Conservation (phyloP, 2,888 invertebrate genomes). For the Microplitis manilae region DNA sequence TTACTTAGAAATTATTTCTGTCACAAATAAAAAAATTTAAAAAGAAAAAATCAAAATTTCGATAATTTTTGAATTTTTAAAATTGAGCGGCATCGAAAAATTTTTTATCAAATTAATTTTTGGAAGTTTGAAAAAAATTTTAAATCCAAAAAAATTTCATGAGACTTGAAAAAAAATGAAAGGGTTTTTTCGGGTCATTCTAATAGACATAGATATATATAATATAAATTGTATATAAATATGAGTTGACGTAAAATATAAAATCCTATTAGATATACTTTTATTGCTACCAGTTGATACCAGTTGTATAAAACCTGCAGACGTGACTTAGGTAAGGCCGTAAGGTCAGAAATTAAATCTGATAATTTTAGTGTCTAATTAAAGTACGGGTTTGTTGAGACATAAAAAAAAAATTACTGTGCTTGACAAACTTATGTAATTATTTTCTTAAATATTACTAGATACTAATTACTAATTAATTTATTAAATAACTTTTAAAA, state of each 20-base stretch:
- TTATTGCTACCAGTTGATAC: slow-evolving; percentile 51
- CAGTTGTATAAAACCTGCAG: slow-evolving; percentile 49
- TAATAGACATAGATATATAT: background rate
- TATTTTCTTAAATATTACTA: background rate
- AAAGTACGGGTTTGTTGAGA: slow-evolving; percentile 5
- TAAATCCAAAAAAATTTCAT: background rate
- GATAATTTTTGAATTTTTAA: no score
- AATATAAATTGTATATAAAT: slow-evolving; percentile 29
- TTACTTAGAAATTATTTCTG: no score
- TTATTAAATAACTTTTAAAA: background rate
- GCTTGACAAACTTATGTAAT: slow-evolving; percentile 4
- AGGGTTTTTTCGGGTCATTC: no score
- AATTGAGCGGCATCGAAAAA: no score
- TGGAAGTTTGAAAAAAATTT: background rate
- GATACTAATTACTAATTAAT: background rate
- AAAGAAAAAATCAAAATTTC: no score
- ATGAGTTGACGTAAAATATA: slow-evolving; percentile 23
- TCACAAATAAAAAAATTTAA: no score
- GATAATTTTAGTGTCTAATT: background rate
- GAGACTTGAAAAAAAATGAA: no score
- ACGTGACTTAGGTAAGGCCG: slow-evolving; percentile 54
- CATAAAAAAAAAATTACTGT: slow-evolving; percentile 7
- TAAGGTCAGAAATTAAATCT: background rate
- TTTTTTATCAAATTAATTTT: background rate
- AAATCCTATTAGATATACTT: slow-evolving; percentile 47